Evolutionary conservation across 1,140 invertebrate species (phyloP).

Genomic region (Scaptomyza montana): DNA sequence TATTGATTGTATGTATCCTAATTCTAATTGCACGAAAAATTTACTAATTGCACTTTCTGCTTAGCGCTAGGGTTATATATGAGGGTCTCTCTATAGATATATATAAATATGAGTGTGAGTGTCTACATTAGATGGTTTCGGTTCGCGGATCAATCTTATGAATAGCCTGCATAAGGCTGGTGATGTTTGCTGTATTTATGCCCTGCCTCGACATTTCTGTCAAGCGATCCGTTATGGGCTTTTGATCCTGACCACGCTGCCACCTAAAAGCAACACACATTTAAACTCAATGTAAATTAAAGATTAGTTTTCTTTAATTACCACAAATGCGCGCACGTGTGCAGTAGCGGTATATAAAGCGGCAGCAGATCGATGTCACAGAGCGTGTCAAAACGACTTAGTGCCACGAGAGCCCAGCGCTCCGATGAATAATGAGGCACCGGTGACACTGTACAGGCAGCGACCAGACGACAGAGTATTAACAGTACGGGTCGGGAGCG

Average conservation of each 20-base stretch:
- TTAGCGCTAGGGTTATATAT: constrained; percentile 40
- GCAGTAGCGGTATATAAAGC: constrained; percentile 89
- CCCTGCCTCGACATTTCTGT: constrained; percentile 86
- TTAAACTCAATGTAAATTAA: background rate
- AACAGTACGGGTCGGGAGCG: constrained; percentile 88
- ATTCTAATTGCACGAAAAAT: constrained; percentile 61
- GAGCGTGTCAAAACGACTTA: constrained; percentile 87
- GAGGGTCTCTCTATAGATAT: background rate
- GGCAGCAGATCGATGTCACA: constrained; percentile 87
- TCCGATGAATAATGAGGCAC: constrained; percentile 86
- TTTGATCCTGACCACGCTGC: constrained; percentile 87
- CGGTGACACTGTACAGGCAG: constrained; percentile 84
- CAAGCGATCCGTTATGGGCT: constrained; percentile 86
- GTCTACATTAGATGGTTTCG: constrained; percentile 69
- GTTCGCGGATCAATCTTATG: constrained; percentile 84
- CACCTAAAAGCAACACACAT: constrained; percentile 84
- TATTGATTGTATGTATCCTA: constrained; percentile 25
- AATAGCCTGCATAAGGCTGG: constrained; percentile 86
- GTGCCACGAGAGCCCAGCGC: constrained; percentile 88
- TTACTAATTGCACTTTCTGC: constrained; percentile 72
- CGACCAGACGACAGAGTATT: constrained; percentile 89
- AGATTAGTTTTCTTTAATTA: constrained; percentile 56
- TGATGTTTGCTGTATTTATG: constrained; percentile 86
- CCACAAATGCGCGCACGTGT: constrained; percentile 88
- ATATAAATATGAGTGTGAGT: constrained; percentile 4